Evolutionary conservation across 2,888 invertebrate species (phyloP), one percentile per base, ranked within the genome.

Genomic region (Drosophila flavopinicola): DNA sequence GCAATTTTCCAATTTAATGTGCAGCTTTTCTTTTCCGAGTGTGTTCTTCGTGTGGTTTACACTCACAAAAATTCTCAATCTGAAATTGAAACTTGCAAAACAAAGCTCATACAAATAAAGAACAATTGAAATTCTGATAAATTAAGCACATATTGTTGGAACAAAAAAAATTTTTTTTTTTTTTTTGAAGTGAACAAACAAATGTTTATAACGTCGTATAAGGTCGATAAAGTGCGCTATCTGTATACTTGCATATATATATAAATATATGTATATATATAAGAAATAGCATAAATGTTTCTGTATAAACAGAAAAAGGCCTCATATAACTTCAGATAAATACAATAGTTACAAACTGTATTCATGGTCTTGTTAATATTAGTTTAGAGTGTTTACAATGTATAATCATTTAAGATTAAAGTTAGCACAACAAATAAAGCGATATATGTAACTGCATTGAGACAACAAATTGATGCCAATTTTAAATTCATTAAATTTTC

Each of bases 311-410:
- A 6, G 10, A 24, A 30, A 56, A 58, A 32, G 37, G 52, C 51
- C 54, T 39, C 56, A 48, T 23, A 37, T 30, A 56, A 52, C 20
- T 27, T 35, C 56, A 49, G 52, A 39, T 45, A 41, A 45, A 65
- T 15, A 35, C 7, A 42, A n/a, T 69, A 63, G 56, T 74, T 61
- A 53, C 39, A 51, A 64, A 64, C 48, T 65, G 65, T 75, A 75
- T 45, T 70, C 42, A 68, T 51, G 57, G 39, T 70, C 70, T 51
- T 66, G 66, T 75, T 72, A 75, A 70, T 70, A 69, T 33, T 72
- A 75, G 75, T 27, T 51, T 76, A 73, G 73, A 44, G 51, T 58
- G 67, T 72, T 76, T 52, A 47, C 10, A 53, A 73, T 64, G 41
- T 64, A 42, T 74, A 58, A 74, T 51, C 70, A 13, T 47, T 51